phyloP scores from a whole-genome alignment of 1,140 invertebrate species.

The Pseudachorutes palmiensis region DNA sequence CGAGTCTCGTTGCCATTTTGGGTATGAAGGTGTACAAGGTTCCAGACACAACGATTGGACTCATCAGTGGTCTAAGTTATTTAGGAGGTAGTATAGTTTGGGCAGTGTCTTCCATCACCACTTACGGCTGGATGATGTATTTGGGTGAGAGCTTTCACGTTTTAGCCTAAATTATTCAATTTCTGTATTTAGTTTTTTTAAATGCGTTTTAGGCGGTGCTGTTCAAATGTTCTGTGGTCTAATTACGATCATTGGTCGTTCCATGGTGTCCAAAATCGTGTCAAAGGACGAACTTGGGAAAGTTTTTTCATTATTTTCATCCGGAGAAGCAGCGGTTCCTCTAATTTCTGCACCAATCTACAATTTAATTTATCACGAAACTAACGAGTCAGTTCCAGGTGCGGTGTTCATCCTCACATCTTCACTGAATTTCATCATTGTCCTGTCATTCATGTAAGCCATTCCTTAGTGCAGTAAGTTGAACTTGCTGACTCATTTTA shows the following conservation, averaged over 20 bases:
- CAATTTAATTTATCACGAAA: conserved; percentile 22
- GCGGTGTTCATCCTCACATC: conserved; percentile 21
- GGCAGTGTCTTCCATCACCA: background rate
- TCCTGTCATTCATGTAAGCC: conserved; percentile 21
- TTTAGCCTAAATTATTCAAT: background rate
- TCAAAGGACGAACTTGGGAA: conserved; percentile 31
- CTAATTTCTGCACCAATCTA: conserved; percentile 26
- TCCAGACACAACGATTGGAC: conserved; percentile 1
- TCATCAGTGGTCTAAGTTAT: conserved; percentile 9
- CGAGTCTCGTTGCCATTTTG: background rate
- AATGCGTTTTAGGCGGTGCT: conserved; percentile 10
- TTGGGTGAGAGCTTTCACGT: background rate
- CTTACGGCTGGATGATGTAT: conserved; percentile 12
- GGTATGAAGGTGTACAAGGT: conserved; percentile 16
- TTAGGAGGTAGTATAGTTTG: background rate
- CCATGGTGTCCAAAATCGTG: conserved; percentile 34
- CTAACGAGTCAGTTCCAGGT: conserved; percentile 15
- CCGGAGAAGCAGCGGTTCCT: conserved; percentile 28
- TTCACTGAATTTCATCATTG: conserved; percentile 7
- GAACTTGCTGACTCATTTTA: background rate
- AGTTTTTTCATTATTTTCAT: conserved; percentile 27
- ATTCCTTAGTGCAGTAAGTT: too few relatives aligned
- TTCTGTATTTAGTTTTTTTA: background rate
- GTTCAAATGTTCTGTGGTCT: conserved; percentile 33
- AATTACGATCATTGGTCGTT: conserved; percentile 23